Evolutionary conservation across 2,888 invertebrate species (phyloP).

Genomic region (Aspidapion aeneum): DNA sequence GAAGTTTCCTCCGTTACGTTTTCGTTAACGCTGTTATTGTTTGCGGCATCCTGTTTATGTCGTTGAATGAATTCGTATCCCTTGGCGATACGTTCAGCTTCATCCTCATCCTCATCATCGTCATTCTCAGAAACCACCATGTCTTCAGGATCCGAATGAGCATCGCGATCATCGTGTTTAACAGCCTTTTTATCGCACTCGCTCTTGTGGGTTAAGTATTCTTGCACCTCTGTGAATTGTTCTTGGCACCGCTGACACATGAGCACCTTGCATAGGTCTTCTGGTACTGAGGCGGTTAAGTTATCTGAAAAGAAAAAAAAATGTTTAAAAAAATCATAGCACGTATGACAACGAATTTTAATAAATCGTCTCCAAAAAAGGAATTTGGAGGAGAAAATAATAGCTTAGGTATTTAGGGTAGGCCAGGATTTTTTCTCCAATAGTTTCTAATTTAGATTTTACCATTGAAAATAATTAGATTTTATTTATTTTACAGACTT

Average conservation of each 20-base stretch:
- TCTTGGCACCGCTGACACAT: slow-evolving; percentile 65
- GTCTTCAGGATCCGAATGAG: slow-evolving; percentile 69
- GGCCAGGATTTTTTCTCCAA: too few relatives aligned
- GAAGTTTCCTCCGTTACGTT: slow-evolving; percentile 53
- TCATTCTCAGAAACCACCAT: slow-evolving; percentile 69
- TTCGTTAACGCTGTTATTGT: slow-evolving; percentile 69
- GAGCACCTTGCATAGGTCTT: slow-evolving; percentile 46
- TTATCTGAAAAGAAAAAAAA: slow-evolving; percentile 31
- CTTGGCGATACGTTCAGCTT: slow-evolving; percentile 59
- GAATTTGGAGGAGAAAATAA: too few relatives aligned
- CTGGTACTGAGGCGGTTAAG: slow-evolving; percentile 26
- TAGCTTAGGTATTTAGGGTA: too few relatives aligned
- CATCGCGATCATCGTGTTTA: slow-evolving; percentile 59
- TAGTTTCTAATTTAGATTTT: too few relatives aligned
- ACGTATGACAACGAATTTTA: too few relatives aligned
- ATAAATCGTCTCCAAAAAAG: too few relatives aligned
- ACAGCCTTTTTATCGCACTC: slow-evolving; percentile 60
- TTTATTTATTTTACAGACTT: too few relatives aligned
- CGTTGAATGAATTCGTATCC: slow-evolving; percentile 65
- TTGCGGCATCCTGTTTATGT: slow-evolving; percentile 74
- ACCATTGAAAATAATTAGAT: too few relatives aligned
- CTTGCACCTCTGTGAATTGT: slow-evolving; percentile 60
- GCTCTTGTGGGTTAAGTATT: slow-evolving; percentile 60
- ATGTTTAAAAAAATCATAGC: not conserved
- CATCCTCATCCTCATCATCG: slow-evolving; percentile 61